Evolutionary conservation across 2,888 invertebrate genomes (phyloP), one percentile per base, ranked within the genome.

Genomic region (Chouioia cunea): DNA sequence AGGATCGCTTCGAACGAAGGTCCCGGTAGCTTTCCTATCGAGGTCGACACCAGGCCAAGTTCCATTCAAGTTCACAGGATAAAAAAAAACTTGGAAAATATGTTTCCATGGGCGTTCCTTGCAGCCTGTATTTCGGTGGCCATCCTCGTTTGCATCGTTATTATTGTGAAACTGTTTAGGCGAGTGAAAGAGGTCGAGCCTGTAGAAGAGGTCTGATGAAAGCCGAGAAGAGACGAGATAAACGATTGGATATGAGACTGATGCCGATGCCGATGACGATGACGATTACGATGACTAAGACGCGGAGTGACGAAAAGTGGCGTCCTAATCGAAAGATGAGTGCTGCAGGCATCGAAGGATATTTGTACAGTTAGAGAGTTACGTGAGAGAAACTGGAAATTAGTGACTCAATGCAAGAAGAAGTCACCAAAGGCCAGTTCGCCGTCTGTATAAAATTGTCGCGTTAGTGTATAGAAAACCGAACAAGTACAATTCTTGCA

Each of bases 1-100:
- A 79, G 85, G 62, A 79, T 85, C 47, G 83, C 85, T 0, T 84
- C 84, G 3, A 82, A 84, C 72, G 82, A 85, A 8, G 85, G 85
- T 0, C 85, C 85, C 0, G 85, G 85, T 2, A 85, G 85, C 58
- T 85, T 83, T 53, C 82, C 85, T 4, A 84, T 85, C 54, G 81
- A 84, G 44, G 78, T 85, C 23, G 85, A 85, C 74, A 85, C 85
- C 12, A 79, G 81, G 76, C 78, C 80, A 16, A 65, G 58, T 52
- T 74, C 76, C 18, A 77, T 81, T 0, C 77, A 79, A 12, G 78
- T 80, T 1, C 76, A 77, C 70, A 77, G 78, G 74, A 73, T 82
- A 63, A 79, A 80, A 73, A 79, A 77, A 73, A 77, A 76, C 58
- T 75, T 79, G 44, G 75, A 76, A 15, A 69, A 76, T 53, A 60